Base-by-base conservation (phyloP, 1,140 invertebrate genomes). In the Cherax destructor region DNA sequence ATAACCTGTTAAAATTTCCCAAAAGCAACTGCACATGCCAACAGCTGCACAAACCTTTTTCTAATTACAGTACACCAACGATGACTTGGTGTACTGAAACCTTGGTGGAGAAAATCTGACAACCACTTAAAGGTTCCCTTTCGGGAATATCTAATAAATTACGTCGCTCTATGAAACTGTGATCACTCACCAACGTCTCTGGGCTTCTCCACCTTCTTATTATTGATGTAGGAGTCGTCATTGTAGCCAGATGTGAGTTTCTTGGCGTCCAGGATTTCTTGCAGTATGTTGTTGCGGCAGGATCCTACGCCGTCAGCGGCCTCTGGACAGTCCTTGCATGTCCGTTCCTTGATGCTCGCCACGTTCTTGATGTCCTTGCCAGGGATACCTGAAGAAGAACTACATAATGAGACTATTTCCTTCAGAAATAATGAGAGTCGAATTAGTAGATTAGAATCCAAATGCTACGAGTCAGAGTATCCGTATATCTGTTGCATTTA, bases 171-270 rank as follows among this genome's bases (percentile, higher is more conserved):
- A 6, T 5, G 61, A 5, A 16, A 18, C 61, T 16, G n/a, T 74
- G 24, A 0, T 18, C 16, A 69, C 89, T 86, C 47, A 92, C 91
- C 80, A 10, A 88, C 41, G 65, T 84, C 84, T 41, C 16, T 74
- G 21, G 91, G 91, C 56, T 92, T 92, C 24, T 61, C 84, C 61
- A 88, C 56, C 50, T 50, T 77, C n/a, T 16, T 16, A 6, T 86
- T 86, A 11, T 84, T 69, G 10, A 92, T 84, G 52, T 9, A 61
- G 41, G 78, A 61, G 5, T 81, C 86, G 6, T 80, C 65, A 18
- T 24, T 72, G 52, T 92, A 92, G 1, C 91, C 91, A 1, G 91
- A 92, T 5, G 91, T 92, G 61, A 92, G 86, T 6, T 79, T 86
- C n/a, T 49, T 56, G 4, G 65, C 3, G 3, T 69, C 83, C 7